phyloP scores from a whole-genome alignment of 2,888 invertebrate species.

The Tethea ocularis region DNA sequence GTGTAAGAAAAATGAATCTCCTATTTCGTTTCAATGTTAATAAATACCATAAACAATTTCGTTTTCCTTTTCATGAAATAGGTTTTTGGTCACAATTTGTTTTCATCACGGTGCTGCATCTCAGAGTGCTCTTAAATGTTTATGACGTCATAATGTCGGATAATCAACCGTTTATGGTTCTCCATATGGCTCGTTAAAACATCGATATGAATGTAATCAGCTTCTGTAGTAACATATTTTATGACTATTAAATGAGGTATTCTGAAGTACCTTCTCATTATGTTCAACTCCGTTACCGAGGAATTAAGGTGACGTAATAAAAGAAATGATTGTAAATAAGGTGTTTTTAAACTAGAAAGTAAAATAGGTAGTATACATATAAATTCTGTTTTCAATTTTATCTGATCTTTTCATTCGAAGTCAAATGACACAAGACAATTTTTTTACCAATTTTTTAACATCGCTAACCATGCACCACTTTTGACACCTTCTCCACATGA shows the following conservation, averaged over 20 bases:
- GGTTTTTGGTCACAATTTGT: conserved; percentile 11
- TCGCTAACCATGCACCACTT: background rate
- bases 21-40: background rate
- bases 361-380: background rate
- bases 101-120: conserved; percentile 20
- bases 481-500: background rate
- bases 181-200: conserved; percentile 40
- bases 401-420: too few species aligned
- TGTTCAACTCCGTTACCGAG: background rate
- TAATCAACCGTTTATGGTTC: conserved; percentile 44
- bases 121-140: conserved; percentile 32
- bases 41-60: too few species aligned
- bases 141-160: conserved; percentile 46
- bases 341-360: background rate
- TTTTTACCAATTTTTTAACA: background rate
- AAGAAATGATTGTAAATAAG: background rate
- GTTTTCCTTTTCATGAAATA: background rate
- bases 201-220: conserved; percentile 39
- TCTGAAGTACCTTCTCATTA: background rate
- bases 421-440: background rate
- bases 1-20: background rate
- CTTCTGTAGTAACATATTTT: conserved; percentile 17
- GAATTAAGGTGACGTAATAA: background rate
- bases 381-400: too few species aligned
- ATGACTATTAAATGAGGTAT: conserved; percentile 11